Evolutionary conservation across 2,888 invertebrate genomes (phyloP), one percentile per base, ranked within the genome.

Genomic region (Drosophila affinis): DNA sequence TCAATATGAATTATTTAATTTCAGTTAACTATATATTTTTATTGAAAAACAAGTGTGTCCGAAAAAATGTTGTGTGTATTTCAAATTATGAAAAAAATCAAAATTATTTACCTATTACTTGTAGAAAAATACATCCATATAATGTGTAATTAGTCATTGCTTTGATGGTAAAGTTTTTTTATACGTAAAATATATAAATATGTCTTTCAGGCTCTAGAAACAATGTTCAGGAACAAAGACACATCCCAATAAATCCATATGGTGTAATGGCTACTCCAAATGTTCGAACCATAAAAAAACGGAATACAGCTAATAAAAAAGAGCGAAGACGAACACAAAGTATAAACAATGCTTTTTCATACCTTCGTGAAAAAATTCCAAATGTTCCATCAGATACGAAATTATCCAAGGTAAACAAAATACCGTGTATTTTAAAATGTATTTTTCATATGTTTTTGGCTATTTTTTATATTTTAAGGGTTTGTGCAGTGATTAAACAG

Each of bases 381-480:
- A 98, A 98, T 89, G 98, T 99, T 1, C 98, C 98, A 0, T 95
- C 97, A 0, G 98, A 99, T 90, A 99, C 98, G 0, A 99, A 98
- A 92, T 92, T 98, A 32, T 98, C 98, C 14, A 98, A 98, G 94
- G 97, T 97, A 93, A 94, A 10, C 14, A 24, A 39, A 59, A 6
- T 61, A 14, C 2, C 12, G 5, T n/a, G 27, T 6, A 24, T 5
- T 12, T 27, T 29, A 1, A 32, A 1, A 32, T 12, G 9, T 4
- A 3, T 12, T 27, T 5, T 10, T 0, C 45, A 48, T 9, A 21
- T 14, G 29, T 29, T 29, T 29, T 29, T 9, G 7, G 29, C 7
- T 29, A 29, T 2, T 29, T 9, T 29, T 29, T 0, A 9, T 29
- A 29, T 29, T 29, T 2, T 2, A 29, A 29, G 29, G 29, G 29